Evolutionary conservation across 2,888 invertebrate genomes (phyloP).

Genomic region (Ernsta delagoae): DNA sequence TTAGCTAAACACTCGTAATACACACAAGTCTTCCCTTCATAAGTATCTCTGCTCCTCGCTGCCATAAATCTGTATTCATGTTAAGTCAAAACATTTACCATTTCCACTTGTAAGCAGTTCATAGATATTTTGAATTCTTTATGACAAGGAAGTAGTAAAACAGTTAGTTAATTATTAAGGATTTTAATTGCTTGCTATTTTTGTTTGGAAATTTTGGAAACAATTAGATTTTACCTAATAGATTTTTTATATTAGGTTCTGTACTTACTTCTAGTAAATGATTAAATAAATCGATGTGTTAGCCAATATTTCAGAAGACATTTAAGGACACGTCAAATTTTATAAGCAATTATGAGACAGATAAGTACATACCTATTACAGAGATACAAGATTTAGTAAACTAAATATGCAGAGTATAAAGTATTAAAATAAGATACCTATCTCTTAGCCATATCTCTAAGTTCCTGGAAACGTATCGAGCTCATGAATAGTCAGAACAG

Average conservation of each 20-base stretch:
- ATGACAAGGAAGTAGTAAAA: slow-evolving; percentile 4
- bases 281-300: too few species aligned
- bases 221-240: neutral
- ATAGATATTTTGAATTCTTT: slow-evolving; percentile 8
- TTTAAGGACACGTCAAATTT: neutral
- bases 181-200: too few species aligned
- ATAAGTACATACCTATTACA: too few species aligned
- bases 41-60: slow-evolving; percentile 61
- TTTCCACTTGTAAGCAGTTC: slow-evolving; percentile 9
- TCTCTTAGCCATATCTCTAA: slow-evolving; percentile 39
- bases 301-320: too few species aligned
- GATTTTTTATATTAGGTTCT: neutral
- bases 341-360: too few species aligned
- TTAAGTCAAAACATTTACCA: slow-evolving; percentile 38
- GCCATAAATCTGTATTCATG: slow-evolving; percentile 64
- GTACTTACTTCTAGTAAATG: too few species aligned
- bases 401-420: too few species aligned
- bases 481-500: slow-evolving; percentile 64
- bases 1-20: slow-evolving; percentile 75
- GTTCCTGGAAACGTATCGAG: slow-evolving; percentile 61
- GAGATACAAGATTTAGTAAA: too few species aligned
- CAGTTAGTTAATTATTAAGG: neutral
- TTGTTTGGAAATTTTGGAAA: neutral
- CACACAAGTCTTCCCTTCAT: slow-evolving; percentile 76
- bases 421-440: neutral